Percentiles rank a stretch among this genome's conserved stretches.
Conservation (phyloP, 2,113 vertebrate genomes). For the Lepus europaeus region DNA sequence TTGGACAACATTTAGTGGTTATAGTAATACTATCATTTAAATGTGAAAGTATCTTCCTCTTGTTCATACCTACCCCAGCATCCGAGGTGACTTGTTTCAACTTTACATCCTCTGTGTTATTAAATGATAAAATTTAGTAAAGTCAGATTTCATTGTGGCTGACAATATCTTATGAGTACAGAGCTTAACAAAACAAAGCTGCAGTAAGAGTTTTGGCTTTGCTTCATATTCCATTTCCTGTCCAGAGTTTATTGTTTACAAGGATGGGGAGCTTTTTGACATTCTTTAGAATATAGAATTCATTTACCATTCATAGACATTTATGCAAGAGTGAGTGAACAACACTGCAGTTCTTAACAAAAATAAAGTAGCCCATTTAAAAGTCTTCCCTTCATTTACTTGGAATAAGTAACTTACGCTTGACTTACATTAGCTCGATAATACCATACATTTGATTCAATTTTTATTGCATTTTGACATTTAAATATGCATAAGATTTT, state of each 20-base stretch:
- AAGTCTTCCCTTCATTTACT: background rate
- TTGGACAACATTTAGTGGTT: background rate
- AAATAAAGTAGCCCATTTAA: background rate
- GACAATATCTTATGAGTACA: constrained; percentile 69
- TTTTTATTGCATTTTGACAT: background rate
- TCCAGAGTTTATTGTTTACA: constrained; percentile 31
- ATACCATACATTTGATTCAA: background rate
- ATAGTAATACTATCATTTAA: constrained; percentile 10
- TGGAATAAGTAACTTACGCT: background rate
- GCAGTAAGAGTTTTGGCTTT: constrained; percentile 43
- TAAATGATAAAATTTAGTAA: constrained; percentile 74
- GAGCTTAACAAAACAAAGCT: constrained; percentile 74
- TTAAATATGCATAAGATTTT: background rate
- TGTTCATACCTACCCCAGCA: constrained; percentile 48
- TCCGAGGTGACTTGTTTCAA: constrained; percentile 71
- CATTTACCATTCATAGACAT: constrained; percentile 4
- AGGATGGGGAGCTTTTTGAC: constrained; percentile 32
- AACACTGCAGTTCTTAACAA: background rate
- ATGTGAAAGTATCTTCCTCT: constrained; percentile 63
- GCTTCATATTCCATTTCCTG: constrained; percentile 75
- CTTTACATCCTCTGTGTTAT: constrained; percentile 45
- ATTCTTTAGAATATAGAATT: constrained; percentile 58
- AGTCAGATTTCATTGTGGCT: constrained; percentile 56
- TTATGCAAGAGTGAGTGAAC: background rate
- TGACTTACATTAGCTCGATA: background rate